These are phyloP conservation scores for Eulemur albifrons DNA, from an alignment of 2,797 vertebrate species.

Conservation along the genomic window DNA sequence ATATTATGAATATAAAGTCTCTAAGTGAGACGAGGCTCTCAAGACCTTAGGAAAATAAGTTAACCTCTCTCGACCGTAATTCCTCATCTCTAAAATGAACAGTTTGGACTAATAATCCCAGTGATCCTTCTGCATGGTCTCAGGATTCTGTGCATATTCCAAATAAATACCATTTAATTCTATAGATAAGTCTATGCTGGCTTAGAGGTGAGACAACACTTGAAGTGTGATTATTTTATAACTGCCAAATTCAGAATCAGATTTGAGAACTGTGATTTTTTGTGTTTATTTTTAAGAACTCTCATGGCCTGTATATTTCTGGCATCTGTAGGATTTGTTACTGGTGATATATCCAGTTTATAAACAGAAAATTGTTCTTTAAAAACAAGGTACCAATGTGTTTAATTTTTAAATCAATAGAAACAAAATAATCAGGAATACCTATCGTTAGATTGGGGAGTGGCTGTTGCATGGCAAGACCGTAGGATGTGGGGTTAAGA, in stretches of 20 bases:
- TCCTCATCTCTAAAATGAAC: neutral
- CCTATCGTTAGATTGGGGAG: neutral
- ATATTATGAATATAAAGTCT: neutral
- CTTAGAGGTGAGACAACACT: slow-evolving; percentile 59
- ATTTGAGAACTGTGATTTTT: slow-evolving; percentile 63
- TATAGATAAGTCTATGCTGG: neutral
- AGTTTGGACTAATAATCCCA: neutral
- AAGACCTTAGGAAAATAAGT: neutral
- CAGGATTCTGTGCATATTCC: neutral
- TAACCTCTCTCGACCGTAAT: neutral
- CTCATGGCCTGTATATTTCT: slow-evolving; percentile 56
- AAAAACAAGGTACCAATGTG: slow-evolving; percentile 19
- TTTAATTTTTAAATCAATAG: slow-evolving; percentile 29
- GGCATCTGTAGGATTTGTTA: slow-evolving; percentile 50
- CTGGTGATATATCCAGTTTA: slow-evolving; percentile 7
- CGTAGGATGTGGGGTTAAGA: too few relatives aligned
- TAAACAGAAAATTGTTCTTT: slow-evolving; percentile 65
- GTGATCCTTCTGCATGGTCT: neutral
- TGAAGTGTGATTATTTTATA: slow-evolving; percentile 54
- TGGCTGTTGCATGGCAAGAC: neutral
- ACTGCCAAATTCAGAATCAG: slow-evolving; percentile 58
- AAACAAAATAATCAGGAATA: neutral
- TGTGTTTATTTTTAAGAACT: slow-evolving; percentile 68
- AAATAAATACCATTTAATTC: slow-evolving; percentile 17
- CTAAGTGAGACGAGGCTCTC: neutral